Evolutionary conservation across 2,888 invertebrate species (phyloP).

Genomic region (Dryobotodes eremita): DNA sequence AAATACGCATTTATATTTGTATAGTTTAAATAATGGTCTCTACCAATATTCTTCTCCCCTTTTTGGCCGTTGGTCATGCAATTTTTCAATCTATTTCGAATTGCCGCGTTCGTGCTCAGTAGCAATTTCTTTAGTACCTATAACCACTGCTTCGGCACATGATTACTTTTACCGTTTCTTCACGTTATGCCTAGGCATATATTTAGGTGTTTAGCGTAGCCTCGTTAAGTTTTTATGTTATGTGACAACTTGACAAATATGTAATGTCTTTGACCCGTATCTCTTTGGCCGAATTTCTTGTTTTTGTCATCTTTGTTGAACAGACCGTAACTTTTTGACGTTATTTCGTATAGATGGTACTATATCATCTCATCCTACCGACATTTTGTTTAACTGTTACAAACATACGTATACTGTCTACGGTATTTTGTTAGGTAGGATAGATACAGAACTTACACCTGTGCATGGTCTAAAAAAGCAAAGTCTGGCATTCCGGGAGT

Average conservation of each 20-base stretch:
- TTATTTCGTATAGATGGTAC: background rate
- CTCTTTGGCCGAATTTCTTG: constrained; percentile 14
- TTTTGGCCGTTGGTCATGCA: constrained; percentile 78
- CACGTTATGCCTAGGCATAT: constrained; percentile 25
- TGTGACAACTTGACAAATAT: constrained; percentile 37
- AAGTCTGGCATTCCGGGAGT: no score
- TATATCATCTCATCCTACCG: constrained; percentile 1
- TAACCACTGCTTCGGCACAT: constrained; percentile 51
- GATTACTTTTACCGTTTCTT: constrained; percentile 65
- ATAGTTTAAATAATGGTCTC: constrained; percentile 65
- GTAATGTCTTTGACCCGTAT: constrained; percentile 7
- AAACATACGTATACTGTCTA: background rate
- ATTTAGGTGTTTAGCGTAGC: constrained; percentile 43
- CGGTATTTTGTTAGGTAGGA: no score
- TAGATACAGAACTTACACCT: no score
- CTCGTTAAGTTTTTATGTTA: constrained; percentile 47
- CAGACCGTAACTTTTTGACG: constrained; percentile 9
- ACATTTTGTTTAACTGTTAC: background rate
- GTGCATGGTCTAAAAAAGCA: no score
- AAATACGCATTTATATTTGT: constrained; percentile 63
- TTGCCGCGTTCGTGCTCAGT: constrained; percentile 69
- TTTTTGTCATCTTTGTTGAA: constrained; percentile 19
- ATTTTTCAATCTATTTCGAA: constrained; percentile 87
- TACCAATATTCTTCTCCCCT: constrained; percentile 67
- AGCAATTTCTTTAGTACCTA: constrained; percentile 64